Evolutionary conservation across 2,888 invertebrate species (phyloP).

Genomic region (Sicus ferrugineus): DNA sequence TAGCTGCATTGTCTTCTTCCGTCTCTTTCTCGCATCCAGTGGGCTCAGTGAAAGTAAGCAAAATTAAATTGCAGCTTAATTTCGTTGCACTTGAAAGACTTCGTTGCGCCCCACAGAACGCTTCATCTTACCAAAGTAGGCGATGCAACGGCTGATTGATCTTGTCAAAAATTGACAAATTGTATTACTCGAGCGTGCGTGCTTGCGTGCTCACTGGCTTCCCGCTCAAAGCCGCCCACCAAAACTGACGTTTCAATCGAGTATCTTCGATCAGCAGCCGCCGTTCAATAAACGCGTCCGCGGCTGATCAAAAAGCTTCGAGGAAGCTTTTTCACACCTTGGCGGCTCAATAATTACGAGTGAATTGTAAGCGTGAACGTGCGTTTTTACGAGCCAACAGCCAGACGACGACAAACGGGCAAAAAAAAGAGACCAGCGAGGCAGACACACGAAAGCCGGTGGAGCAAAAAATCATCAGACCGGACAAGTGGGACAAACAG

Average conservation of each 20-base stretch:
- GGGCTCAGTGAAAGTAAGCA: conserved; percentile 14
- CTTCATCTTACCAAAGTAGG: background rate
- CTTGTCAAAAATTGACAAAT: conserved; percentile 34
- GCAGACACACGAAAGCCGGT: background rate
- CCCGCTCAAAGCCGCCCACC: background rate
- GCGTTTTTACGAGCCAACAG: background rate
- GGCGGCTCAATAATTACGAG: background rate
- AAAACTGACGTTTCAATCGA: background rate
- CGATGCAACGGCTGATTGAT: conserved; percentile 23
- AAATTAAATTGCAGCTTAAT: conserved; percentile 11
- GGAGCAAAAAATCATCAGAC: background rate
- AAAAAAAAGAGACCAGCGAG: background rate
- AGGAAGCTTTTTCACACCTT: conserved; percentile 26
- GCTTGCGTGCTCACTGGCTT: background rate
- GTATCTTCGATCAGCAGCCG: conserved; percentile 1
- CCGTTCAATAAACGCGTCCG: background rate
- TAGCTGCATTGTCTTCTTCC: background rate
- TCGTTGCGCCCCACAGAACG: background rate
- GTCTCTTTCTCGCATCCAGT: background rate
- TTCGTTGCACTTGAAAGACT: background rate
- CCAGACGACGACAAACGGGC: background rate
- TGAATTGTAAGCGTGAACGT: background rate
- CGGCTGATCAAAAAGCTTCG: conserved; percentile 3
- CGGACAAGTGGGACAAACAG: too few relatives aligned
- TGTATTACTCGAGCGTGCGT: conserved; percentile 17